Conservation (phyloP, 2,113 vertebrate genomes). For the Osmerus eperlanus region DNA sequence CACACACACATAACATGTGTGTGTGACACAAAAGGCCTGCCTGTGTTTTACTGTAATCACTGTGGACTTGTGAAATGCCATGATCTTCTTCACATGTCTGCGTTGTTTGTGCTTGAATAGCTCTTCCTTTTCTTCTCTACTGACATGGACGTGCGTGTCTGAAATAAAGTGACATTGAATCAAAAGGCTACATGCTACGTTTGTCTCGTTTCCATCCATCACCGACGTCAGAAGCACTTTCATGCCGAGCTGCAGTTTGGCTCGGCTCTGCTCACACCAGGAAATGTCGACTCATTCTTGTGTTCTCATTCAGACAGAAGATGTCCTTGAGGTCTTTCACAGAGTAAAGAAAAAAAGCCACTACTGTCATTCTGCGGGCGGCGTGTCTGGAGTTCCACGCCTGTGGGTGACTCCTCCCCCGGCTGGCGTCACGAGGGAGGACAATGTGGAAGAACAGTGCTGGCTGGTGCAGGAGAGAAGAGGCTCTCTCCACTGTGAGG, state of each 20-base stretch:
- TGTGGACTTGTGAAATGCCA: too few species aligned
- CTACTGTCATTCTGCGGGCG: too few species aligned
- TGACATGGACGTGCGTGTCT: too few species aligned
- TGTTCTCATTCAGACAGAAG: conserved; percentile 37
- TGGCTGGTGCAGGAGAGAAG: too few species aligned
- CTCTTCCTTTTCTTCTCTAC: too few species aligned
- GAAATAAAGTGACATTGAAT: too few species aligned
- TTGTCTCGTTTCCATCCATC: conserved; percentile 1
- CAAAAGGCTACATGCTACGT: too few species aligned
- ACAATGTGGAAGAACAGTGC: not conserved
- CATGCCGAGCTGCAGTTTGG: conserved; percentile 22
- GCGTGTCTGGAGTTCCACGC: conserved; percentile 34
- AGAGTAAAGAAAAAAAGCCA: conserved; percentile 18
- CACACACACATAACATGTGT: conserved; percentile 10
- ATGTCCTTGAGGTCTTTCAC: conserved; percentile 52
- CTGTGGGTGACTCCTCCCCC: conserved; percentile 34
- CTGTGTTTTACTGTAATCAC: too few species aligned
- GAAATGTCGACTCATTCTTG: conserved; percentile 36
- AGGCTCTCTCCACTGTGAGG: too few species aligned
- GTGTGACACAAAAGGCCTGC: not conserved
- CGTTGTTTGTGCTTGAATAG: too few species aligned
- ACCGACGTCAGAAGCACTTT: conserved; percentile 35
- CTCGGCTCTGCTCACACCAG: conserved; percentile 16
- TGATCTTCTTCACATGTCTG: too few species aligned
- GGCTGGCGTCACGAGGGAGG: conserved; percentile 44